A percentile compares a stretch with the other conserved stretches of the same genome.
phyloP scores from a whole-genome alignment of 1,140 invertebrate species.

The Cyphomyrmex costatus region DNA sequence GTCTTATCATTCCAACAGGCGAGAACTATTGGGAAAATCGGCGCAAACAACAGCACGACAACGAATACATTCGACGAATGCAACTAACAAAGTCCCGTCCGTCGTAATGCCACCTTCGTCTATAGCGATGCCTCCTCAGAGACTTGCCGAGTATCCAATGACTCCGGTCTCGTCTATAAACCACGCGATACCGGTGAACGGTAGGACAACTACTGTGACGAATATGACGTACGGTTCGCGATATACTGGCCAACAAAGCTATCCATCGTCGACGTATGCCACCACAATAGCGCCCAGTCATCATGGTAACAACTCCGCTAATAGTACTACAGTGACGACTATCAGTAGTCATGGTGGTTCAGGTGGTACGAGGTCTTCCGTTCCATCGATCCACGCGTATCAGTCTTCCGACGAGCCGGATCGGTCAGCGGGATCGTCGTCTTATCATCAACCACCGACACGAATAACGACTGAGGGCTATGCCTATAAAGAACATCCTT shows the following conservation, averaged over 20 bases:
- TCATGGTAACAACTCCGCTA: conserved; percentile 79
- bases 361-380: conserved; percentile 71
- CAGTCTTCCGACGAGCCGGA: conserved; percentile 69
- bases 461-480: conserved; percentile 70
- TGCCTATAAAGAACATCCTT: conserved; percentile 79
- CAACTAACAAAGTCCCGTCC: conserved; percentile 61
- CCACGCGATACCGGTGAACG: conserved; percentile 75
- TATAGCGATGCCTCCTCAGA: conserved; percentile 59
- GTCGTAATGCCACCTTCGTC: conserved; percentile 54
- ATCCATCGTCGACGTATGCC: conserved; percentile 78
- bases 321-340: conserved; percentile 82
- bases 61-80: conserved; percentile 57
- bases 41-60: conserved; percentile 75
- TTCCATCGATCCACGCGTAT: conserved; percentile 73
- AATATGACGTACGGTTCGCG: conserved; percentile 75
- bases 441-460: conserved; percentile 49
- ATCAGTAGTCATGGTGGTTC: conserved; percentile 65
- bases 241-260: conserved; percentile 68
- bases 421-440: conserved; percentile 56
- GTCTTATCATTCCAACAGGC: conserved; percentile 85
- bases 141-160: conserved; percentile 75
- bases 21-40: conserved; percentile 75
- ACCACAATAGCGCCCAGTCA: conserved; percentile 84
- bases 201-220: conserved; percentile 73
- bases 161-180: conserved; percentile 65